Conservation (phyloP, 1,140 invertebrate species). For the Drosophila punjabiensis region DNA sequence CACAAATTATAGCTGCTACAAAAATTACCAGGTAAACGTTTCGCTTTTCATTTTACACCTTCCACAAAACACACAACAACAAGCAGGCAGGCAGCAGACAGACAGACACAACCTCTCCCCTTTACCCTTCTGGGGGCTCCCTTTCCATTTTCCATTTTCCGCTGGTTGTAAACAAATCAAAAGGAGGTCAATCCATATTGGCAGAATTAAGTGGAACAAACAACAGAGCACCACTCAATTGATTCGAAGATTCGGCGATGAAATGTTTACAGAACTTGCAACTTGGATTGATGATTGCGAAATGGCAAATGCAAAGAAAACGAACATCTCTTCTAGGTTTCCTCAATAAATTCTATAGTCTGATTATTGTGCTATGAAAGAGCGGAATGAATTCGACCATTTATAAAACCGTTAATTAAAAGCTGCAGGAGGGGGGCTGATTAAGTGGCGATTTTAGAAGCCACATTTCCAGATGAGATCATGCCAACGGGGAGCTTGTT, state of each 20-base stretch:
- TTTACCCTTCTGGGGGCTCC: not conserved
- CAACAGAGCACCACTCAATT: conserved; percentile 4
- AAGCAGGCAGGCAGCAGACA: conserved; percentile 15
- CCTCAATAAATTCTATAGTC: conserved; percentile 6
- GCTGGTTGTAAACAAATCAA: conserved; percentile 67
- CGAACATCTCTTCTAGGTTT: conserved; percentile 2
- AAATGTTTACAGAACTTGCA: conserved; percentile 32
- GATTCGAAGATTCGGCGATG: not conserved
- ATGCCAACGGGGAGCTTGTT: conserved; percentile 3
- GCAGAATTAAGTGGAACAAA: conserved; percentile 44
- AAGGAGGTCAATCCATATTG: conserved; percentile 69
- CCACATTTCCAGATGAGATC: conserved; percentile 22
- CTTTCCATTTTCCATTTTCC: conserved; percentile 26
- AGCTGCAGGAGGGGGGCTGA: conserved; percentile 5
- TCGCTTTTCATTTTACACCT: conserved; percentile 76
- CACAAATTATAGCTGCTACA: conserved; percentile 24
- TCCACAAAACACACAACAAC: conserved; percentile 43
- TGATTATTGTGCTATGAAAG: conserved; percentile 7
- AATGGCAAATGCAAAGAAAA: conserved; percentile 31
- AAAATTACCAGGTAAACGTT: conserved; percentile 50
- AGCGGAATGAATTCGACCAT: conserved; percentile 43
- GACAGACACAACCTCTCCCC: conserved; percentile 11
- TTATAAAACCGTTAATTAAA: conserved; percentile 49
- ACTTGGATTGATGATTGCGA: conserved; percentile 32
- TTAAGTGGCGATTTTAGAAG: not conserved